A percentile compares a stretch with the other conserved stretches of the same genome.
Evolutionary conservation across 2,888 invertebrate species (phyloP).

Genomic region (Tolmerus cingulatus): DNA sequence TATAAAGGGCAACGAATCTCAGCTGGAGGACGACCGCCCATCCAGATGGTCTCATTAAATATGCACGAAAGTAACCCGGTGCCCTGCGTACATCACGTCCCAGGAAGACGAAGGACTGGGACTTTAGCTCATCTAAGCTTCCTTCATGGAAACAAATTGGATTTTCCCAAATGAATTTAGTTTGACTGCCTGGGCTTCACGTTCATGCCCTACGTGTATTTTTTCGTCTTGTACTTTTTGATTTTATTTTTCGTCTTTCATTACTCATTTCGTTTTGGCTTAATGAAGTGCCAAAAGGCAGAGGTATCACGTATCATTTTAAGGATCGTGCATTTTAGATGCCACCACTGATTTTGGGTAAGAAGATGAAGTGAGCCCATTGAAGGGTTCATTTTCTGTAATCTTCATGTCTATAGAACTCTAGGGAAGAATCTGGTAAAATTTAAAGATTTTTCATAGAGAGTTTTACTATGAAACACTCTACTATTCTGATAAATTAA

Average conservation of each 20-base stretch:
- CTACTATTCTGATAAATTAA: too few relatives aligned
- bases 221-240: background rate
- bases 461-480: too few relatives aligned
- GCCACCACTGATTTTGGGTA: background rate
- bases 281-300: background rate
- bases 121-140: background rate
- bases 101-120: background rate
- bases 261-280: background rate
- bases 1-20: background rate
- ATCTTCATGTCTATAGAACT: background rate
- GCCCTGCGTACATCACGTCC: background rate
- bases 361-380: background rate
- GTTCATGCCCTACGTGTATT: background rate
- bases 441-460: too few relatives aligned
- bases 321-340: background rate
- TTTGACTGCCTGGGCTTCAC: background rate
- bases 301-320: background rate
- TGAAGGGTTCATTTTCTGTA: background rate
- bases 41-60: background rate
- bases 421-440: background rate
- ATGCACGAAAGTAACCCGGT: background rate
- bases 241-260: background rate
- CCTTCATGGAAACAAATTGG: background rate
- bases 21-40: background rate
- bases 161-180: background rate